Base-by-base conservation (phyloP, 64 coral and sea anemone genomes). In the Platygyra sinensis region DNA sequence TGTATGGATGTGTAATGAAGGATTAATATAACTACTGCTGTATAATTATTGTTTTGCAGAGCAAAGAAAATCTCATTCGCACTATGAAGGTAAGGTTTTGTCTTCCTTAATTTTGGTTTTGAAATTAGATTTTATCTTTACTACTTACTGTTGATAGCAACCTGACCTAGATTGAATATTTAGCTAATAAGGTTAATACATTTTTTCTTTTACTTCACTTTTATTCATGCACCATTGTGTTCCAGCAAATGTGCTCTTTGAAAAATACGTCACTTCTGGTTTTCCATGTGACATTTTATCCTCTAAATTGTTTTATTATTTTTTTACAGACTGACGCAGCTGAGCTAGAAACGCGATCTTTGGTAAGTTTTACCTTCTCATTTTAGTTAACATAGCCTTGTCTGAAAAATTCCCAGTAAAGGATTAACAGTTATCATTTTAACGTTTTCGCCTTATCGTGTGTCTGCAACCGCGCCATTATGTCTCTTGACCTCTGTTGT, bases 31-130 rank as follows among this genome's bases (percentile, higher is more conserved):
- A 27, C 29, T 82, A 5, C 4, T 46, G 42, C 5, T 87, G 33
- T 75, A 15, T 75, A n/a, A 63, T 87, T 13, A 54, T 82, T 89
- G 62, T 72, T 20, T 94, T 88, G 8, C 84, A 96, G 95, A 96
- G 93, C 83, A 96, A 96, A 81, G 95, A 96, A 69, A 94, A 78
- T 86, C 87, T 93, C 2, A 93, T 96, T 30, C 87, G 91, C 36
- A 82, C 91, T 77, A 93, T 96, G 95, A 93, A 93, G 95, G 95
- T 96, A 93, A 72, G 54, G 46, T 30, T 84, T 33, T 4, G 17
- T 67, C 20, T 61, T 14, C 11, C 51, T 24, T 8, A 67, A 25
- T 20, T 67, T 8, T 24, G 8, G 64, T 3, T n/a, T n/a, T 25
- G 22, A 69, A 69, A 69, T 52, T 77, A 15, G 14, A 36, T 13